Percentiles rank a stretch among this genome's conserved stretches.
phyloP scores from a whole-genome alignment of 2,113 vertebrate genomes.

The Oriolus oriolus region DNA sequence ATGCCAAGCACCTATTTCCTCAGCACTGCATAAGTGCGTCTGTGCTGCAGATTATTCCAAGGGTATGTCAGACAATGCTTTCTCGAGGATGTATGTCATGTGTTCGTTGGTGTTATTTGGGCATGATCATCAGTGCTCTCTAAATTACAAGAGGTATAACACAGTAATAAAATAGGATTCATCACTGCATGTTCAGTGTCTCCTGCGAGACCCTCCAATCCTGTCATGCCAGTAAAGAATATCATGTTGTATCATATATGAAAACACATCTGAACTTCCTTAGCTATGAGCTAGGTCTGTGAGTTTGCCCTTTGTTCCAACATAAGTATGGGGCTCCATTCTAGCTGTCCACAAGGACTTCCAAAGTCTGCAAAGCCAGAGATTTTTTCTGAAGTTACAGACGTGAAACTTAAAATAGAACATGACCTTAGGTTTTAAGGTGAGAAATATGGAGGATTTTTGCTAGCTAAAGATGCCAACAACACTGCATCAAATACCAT shows the following conservation, averaged over 20 bases:
- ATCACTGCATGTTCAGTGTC: neutral
- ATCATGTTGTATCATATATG: neutral
- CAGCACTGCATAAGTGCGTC: neutral
- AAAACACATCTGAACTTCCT: neutral
- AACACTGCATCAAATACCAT: neutral
- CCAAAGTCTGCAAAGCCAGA: neutral
- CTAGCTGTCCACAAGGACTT: neutral
- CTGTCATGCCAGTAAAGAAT: neutral
- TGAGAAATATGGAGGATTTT: neutral
- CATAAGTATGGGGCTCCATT: neutral
- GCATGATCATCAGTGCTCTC: neutral
- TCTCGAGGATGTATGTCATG: neutral
- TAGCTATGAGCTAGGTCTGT: neutral
- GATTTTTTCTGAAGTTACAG: neutral
- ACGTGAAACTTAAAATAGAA: neutral
- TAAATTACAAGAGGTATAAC: neutral
- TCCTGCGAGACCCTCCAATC: neutral
- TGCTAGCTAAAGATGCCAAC: neutral
- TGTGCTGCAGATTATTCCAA: neutral
- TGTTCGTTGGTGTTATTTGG: neutral
- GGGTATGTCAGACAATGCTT: neutral
- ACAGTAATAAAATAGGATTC: neutral
- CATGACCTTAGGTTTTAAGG: neutral
- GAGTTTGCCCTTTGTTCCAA: neutral
- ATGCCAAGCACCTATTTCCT: neutral